Conservation (phyloP, 2,888 invertebrate genomes). For the Sipha maydis region DNA sequence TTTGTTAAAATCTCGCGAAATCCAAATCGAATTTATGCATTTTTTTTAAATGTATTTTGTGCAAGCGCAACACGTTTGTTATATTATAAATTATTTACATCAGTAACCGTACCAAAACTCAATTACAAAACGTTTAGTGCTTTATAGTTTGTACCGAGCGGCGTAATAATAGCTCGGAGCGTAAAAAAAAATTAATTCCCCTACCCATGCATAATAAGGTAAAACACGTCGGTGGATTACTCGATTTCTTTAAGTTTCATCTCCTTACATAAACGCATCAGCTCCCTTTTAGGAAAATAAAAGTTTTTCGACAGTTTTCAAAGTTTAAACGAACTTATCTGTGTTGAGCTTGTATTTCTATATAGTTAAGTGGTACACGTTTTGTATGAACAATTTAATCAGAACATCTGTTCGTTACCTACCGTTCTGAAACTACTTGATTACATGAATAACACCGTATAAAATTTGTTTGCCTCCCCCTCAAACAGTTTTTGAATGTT, state of each 20-base stretch:
- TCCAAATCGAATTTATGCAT: no score
- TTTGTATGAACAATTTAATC: conserved; percentile 29
- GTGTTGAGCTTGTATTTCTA: neutral
- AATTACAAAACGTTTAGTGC: neutral
- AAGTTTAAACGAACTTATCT: conserved; percentile 41
- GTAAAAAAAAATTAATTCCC: neutral
- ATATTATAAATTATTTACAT: neutral
- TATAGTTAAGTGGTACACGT: conserved; percentile 6
- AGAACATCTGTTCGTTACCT: conserved; percentile 44
- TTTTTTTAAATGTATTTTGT: neutral
- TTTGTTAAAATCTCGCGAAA: no score
- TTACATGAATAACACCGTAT: conserved; percentile 38
- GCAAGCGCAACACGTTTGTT: neutral
- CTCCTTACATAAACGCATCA: neutral
- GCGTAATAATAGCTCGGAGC: neutral
- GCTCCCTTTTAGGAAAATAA: conserved; percentile 9
- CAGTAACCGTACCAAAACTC: neutral
- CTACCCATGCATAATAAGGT: conserved; percentile 15
- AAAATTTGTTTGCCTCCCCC: neutral
- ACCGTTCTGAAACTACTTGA: conserved; percentile 12
- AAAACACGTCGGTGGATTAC: conserved; percentile 36
- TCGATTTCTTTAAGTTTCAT: conserved; percentile 33
- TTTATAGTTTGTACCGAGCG: neutral
- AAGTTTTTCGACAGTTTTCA: conserved; percentile 52
- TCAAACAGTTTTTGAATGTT: neutral